Evolutionary conservation across 2,888 invertebrate genomes (phyloP).

Genomic region (Platynereis dumerilii): DNA sequence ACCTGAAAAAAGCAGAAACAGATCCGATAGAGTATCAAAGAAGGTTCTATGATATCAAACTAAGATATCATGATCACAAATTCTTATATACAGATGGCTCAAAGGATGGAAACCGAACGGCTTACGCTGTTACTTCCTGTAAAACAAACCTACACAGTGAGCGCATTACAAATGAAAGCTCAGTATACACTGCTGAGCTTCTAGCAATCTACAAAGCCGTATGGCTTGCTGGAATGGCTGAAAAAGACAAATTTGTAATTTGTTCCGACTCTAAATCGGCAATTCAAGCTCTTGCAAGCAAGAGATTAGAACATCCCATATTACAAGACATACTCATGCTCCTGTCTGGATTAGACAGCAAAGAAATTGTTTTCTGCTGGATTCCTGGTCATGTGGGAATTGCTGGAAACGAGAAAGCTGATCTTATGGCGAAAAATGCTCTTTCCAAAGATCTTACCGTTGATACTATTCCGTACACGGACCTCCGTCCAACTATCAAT

Average conservation of each 20-base stretch:
- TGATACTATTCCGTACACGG: no score
- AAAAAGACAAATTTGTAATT: not conserved
- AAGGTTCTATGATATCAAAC: slow-evolving; percentile 10
- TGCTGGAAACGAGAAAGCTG: no score
- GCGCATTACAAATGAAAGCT: no score
- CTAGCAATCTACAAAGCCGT: not conserved
- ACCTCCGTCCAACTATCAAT: no score
- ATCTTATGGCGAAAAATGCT: no score
- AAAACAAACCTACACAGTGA: no score
- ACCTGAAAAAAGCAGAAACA: slow-evolving; percentile 16
- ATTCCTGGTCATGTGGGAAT: no score
- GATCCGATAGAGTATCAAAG: slow-evolving; percentile 11
- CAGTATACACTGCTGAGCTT: not conserved
- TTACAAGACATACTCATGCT: no score
- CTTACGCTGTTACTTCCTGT: slow-evolving; percentile 6
- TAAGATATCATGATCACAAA: not conserved
- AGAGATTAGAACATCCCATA: no score
- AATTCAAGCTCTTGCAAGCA: not conserved
- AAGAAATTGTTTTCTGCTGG: no score
- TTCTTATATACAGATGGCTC: slow-evolving; percentile 28
- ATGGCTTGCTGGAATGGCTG: not conserved
- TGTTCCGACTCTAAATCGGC: slow-evolving; percentile 3
- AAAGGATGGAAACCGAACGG: slow-evolving; percentile 20
- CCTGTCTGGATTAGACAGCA: no score
- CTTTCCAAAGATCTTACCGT: no score